These are phyloP conservation scores for Anguilla anguilla DNA, from an alignment of 2,797 vertebrate genomes.

Conservation along the genomic window DNA sequence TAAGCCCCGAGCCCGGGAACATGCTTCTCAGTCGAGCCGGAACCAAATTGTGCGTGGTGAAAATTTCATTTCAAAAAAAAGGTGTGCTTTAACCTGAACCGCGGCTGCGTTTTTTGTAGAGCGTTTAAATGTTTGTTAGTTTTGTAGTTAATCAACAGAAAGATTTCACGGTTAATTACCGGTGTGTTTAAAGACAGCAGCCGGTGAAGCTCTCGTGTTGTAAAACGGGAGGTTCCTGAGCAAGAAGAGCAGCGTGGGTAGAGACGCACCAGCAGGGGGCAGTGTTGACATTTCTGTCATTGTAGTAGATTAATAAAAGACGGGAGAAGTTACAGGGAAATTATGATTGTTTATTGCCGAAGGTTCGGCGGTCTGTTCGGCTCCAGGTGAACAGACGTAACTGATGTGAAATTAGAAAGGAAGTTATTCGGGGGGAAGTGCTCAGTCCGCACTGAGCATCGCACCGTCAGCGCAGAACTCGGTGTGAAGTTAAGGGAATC, in stretches of 20 bases:
- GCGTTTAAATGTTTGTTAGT: neutral
- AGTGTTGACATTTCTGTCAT: slow-evolving; percentile 21
- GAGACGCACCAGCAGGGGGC: slow-evolving; percentile 27
- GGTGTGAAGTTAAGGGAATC: neutral
- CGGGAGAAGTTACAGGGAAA: neutral
- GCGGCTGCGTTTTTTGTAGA: neutral
- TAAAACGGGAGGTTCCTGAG: neutral
- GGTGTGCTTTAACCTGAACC: neutral
- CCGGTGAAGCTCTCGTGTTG: neutral
- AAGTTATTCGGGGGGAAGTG: neutral
- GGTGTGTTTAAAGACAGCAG: neutral
- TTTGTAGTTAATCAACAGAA: neutral
- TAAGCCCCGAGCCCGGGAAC: neutral
- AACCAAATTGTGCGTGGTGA: neutral
- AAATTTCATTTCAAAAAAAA: neutral
- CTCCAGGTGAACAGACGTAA: slow-evolving; percentile 5
- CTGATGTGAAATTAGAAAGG: neutral
- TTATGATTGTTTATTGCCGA: neutral
- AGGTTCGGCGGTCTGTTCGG: neutral
- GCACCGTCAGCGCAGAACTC: neutral
- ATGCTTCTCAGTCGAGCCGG: neutral
- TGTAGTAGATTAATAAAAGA: neutral
- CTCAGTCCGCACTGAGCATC: neutral
- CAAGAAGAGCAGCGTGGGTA: neutral
- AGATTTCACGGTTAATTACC: neutral